Conservation (phyloP, 2,113 vertebrate genomes). For the Cyprinodon variegatus region DNA sequence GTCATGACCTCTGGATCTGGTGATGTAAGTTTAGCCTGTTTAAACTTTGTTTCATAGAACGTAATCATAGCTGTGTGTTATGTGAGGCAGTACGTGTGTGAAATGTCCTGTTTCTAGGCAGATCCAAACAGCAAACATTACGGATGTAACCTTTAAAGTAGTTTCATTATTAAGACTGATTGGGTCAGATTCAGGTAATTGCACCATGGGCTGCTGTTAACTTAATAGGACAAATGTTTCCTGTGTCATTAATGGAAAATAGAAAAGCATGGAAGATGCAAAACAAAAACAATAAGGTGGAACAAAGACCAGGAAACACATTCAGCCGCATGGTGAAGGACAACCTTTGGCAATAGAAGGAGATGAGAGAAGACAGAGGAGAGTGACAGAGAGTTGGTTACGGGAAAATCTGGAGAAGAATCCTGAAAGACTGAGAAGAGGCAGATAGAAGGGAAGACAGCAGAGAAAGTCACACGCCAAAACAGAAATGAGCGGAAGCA, state of each 20-base stretch:
- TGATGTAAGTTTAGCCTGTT: conserved; percentile 14
- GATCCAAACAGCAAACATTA: conserved; percentile 38
- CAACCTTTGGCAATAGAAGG: conserved; percentile 7
- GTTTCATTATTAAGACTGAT: conserved; percentile 59
- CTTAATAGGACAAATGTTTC: conserved; percentile 42
- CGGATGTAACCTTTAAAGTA: conserved; percentile 46
- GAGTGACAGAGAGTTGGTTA: conserved; percentile 20
- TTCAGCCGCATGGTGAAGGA: conserved; percentile 6
- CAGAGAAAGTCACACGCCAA: conserved; percentile 72
- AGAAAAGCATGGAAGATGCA: conserved; percentile 8
- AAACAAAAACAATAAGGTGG: background rate
- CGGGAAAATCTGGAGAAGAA: conserved; percentile 18
- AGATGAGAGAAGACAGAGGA: conserved; percentile 9
- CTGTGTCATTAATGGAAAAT: conserved; percentile 61
- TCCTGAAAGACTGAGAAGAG: conserved; percentile 34
- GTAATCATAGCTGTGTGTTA: conserved; percentile 32
- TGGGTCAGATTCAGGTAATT: conserved; percentile 56
- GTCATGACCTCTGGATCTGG: background rate
- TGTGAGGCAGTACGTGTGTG: conserved; percentile 24
- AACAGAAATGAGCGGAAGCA: conserved; percentile 78
- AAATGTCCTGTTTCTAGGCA: conserved; percentile 26
- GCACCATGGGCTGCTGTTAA: conserved; percentile 46
- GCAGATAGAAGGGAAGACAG: conserved; percentile 45
- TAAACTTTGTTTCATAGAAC: conserved; percentile 19
- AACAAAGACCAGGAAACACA: conserved; percentile 6